These are phyloP conservation scores for Steinernema carpocapsae DNA, from an alignment of 2,888 invertebrate species.

Conservation along the genomic window DNA sequence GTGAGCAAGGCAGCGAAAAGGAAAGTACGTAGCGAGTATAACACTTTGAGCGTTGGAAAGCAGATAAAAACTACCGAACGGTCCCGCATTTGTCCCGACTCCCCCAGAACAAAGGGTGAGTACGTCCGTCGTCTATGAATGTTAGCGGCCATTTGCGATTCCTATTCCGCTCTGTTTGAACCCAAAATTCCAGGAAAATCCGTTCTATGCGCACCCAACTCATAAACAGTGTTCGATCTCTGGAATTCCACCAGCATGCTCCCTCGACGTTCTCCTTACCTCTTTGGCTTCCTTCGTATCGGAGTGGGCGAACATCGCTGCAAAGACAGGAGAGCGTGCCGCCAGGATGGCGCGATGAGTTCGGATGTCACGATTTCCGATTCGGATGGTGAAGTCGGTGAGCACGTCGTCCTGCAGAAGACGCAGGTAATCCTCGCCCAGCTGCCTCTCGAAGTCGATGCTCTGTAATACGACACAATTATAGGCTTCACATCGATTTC, in stretches of 20 bases:
- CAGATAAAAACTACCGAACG: no score
- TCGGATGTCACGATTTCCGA: conserved; percentile 54
- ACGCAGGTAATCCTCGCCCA: conserved; percentile 64
- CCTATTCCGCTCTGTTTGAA: no score
- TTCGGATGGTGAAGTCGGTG: conserved; percentile 66
- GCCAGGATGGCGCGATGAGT: conserved; percentile 67
- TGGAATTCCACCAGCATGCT: conserved; percentile 7
- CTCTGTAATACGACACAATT: conserved; percentile 21
- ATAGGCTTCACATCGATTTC: background rate
- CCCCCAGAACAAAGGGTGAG: no score
- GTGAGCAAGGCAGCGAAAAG: no score
- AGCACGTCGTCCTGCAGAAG: conserved; percentile 61
- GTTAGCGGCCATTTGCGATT: no score
- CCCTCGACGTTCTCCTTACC: conserved; percentile 42
- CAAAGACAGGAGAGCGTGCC: conserved; percentile 67
- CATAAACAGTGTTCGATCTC: no score
- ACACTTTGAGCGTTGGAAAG: no score
- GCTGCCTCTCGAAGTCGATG: conserved; percentile 49
- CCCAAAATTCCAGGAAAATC: no score
- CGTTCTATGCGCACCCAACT: no score
- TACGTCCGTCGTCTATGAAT: no score
- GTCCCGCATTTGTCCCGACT: no score
- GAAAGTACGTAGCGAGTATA: no score
- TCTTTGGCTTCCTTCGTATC: conserved; percentile 66
- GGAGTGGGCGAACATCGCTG: conserved; percentile 66